Percentiles rank a stretch among this genome's conserved stretches.
Evolutionary conservation across 2,797 vertebrate species (phyloP).

Genomic region (Mormyrops attenuatus): DNA sequence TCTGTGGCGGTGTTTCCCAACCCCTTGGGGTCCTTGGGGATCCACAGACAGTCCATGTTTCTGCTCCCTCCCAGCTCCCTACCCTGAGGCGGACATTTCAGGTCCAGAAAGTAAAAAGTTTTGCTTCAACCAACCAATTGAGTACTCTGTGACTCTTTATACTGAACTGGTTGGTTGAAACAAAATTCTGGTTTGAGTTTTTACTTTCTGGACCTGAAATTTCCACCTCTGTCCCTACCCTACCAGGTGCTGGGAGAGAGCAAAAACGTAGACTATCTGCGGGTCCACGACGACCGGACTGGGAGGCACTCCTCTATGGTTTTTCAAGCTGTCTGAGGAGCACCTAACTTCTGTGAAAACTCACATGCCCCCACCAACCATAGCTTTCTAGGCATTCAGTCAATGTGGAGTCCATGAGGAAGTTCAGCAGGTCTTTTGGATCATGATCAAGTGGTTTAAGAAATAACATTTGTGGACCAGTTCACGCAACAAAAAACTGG

Average conservation of each 20-base stretch:
- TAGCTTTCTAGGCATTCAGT: neutral
- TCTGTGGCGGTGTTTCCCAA: neutral
- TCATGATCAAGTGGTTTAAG: neutral
- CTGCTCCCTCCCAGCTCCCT: neutral
- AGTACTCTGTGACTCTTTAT: neutral
- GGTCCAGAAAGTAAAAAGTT: neutral
- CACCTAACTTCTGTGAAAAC: neutral
- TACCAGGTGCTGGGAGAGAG: neutral
- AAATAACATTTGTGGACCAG: neutral
- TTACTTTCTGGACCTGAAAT: neutral
- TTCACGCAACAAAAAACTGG: neutral
- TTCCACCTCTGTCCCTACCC: neutral
- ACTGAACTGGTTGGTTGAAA: neutral
- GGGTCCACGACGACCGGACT: neutral
- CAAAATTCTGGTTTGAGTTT: neutral
- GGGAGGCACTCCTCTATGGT: neutral
- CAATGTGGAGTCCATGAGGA: neutral
- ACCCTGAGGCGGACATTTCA: neutral
- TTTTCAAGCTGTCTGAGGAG: neutral
- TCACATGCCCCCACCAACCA: neutral
- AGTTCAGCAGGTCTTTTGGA: neutral
- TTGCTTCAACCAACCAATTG: neutral
- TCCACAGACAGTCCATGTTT: neutral
- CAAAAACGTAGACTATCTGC: neutral
- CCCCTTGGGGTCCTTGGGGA: neutral